Evolutionary conservation across 2,797 vertebrate genomes (phyloP).

Genomic region (Macroramphosus scolopax): DNA sequence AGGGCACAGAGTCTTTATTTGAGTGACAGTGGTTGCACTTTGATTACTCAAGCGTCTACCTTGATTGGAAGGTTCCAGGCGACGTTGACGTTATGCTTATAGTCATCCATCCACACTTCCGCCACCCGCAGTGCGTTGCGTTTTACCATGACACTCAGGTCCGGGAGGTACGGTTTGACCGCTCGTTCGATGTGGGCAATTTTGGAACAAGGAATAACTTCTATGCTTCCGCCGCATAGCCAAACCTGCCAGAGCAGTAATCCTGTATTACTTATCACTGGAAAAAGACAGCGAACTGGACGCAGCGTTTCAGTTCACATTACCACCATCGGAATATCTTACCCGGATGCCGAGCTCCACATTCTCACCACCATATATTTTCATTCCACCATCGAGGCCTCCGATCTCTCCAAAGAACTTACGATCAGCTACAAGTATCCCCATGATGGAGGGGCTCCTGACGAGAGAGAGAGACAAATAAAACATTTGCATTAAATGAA

Average conservation of each 20-base stretch:
- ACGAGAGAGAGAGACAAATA: not conserved
- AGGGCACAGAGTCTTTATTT: too few species aligned
- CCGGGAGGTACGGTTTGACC: conserved; percentile 85
- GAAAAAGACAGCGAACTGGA: too few species aligned
- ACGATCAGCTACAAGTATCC: conserved; percentile 79
- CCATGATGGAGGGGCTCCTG: conserved; percentile 83
- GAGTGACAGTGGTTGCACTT: too few species aligned
- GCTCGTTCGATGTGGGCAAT: conserved; percentile 90
- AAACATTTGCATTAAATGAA: not conserved
- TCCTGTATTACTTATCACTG: too few species aligned
- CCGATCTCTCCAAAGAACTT: conserved; percentile 81
- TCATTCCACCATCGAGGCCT: conserved; percentile 80
- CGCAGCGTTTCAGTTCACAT: too few species aligned
- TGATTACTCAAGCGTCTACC: conserved; percentile 48
- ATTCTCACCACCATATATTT: conserved; percentile 85
- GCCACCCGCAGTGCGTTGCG: conserved; percentile 90
- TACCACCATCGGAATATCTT: conserved; percentile 18
- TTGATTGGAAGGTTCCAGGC: conserved; percentile 88
- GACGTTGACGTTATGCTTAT: conserved; percentile 88
- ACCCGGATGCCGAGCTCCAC: conserved; percentile 83
- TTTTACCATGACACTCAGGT: conserved; percentile 80
- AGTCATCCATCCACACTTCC: conserved; percentile 93
- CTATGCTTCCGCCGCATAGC: conserved; percentile 93
- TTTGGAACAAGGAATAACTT: conserved; percentile 90
- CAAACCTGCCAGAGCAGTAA: conserved; percentile 79